Evolutionary conservation across 2,888 invertebrate genomes (phyloP).

Genomic region (Mystacides longicornis): DNA sequence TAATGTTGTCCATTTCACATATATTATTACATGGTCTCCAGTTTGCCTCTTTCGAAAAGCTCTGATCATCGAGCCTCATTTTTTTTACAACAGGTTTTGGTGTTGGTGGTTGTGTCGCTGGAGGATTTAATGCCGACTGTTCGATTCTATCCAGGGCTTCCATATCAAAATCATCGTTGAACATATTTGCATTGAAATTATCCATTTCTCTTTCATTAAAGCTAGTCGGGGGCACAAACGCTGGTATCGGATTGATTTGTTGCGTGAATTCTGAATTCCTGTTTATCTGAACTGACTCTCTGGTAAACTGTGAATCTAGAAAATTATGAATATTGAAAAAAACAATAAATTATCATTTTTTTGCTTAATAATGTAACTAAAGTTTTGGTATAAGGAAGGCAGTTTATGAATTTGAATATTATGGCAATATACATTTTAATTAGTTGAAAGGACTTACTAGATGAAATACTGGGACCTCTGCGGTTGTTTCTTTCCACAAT

Average conservation of each 20-base stretch:
- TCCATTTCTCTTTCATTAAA: slow-evolving; percentile 1
- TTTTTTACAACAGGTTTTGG: slow-evolving; percentile 28
- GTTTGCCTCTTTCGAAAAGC: neutral
- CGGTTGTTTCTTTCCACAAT: slow-evolving; percentile 40
- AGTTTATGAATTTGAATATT: too few relatives aligned
- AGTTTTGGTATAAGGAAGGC: too few relatives aligned
- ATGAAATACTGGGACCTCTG: neutral
- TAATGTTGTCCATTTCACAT: neutral
- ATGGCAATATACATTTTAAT: too few relatives aligned
- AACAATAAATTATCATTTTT: too few relatives aligned
- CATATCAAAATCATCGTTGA: slow-evolving; percentile 31
- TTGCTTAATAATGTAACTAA: neutral
- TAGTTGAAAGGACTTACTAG: too few relatives aligned
- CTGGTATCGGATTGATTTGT: too few relatives aligned
- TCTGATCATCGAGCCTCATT: slow-evolving; percentile 28
- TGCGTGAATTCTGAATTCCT: too few relatives aligned
- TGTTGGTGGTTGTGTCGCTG: slow-evolving; percentile 32
- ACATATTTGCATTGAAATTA: slow-evolving; percentile 11
- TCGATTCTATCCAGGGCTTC: slow-evolving; percentile 39
- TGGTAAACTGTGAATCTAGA: neutral
- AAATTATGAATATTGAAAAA: too few relatives aligned
- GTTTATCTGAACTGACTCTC: neutral
- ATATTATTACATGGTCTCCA: neutral
- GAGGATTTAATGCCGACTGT: slow-evolving; percentile 29
- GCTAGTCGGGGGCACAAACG: too few relatives aligned